These are phyloP conservation scores for Syndactyla subalaris DNA, from an alignment of 2,797 vertebrate genomes.

Conservation along the genomic window DNA sequence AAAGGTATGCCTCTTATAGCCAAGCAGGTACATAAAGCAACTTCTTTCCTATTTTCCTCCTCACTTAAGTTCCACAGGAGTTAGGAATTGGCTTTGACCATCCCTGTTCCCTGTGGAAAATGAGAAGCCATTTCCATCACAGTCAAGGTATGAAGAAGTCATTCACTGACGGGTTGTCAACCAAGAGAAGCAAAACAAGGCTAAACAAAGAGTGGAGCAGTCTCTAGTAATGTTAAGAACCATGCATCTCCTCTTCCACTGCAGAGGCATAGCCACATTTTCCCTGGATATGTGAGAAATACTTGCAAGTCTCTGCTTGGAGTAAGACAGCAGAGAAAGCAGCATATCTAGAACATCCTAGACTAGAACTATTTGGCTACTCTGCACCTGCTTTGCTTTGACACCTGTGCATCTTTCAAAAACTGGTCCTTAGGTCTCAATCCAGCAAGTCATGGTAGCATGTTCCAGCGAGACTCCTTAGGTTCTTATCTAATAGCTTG, in stretches of 20 bases:
- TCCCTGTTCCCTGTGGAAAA: neutral
- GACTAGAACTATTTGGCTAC: rapidly evolving
- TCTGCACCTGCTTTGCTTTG: neutral
- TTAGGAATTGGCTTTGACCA: slow-evolving; percentile 24
- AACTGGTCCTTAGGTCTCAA: neutral
- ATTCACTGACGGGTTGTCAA: neutral
- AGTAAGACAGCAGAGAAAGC: neutral
- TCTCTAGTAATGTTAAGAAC: neutral
- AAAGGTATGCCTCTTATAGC: slow-evolving; percentile 51
- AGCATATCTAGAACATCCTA: neutral
- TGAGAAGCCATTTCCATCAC: neutral
- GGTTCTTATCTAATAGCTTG: neutral
- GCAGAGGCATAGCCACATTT: neutral
- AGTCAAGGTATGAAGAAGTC: neutral
- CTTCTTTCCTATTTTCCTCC: slow-evolving; percentile 45
- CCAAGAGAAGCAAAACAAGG: neutral
- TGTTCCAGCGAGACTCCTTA: neutral
- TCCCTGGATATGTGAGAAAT: neutral
- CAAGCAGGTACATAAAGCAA: slow-evolving; percentile 42
- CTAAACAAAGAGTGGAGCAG: neutral
- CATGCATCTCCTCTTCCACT: neutral
- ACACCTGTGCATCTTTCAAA: neutral
- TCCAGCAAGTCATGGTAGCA: neutral
- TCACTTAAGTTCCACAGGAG: neutral
- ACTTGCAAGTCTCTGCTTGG: neutral